Conservation (phyloP, 2,113 vertebrate genomes). For the Gymnocephalus cernua region DNA sequence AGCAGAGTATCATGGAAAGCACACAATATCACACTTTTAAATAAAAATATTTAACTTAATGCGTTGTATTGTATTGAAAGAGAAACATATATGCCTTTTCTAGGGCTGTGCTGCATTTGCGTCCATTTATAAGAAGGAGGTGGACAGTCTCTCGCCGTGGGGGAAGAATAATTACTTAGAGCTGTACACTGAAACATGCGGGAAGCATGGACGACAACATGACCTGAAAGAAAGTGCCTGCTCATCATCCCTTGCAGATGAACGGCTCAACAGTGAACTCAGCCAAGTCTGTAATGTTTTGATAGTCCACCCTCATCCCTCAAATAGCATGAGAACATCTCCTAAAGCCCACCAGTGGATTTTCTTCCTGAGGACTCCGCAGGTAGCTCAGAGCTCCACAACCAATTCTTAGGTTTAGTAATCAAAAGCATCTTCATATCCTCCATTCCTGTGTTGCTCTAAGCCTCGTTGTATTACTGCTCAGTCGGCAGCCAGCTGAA, state of each 20-base stretch:
- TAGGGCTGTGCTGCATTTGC: not conserved
- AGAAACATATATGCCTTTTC: not conserved
- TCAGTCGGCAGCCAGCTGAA: constrained; percentile 50
- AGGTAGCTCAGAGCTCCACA: constrained; percentile 54
- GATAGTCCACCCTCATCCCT: constrained; percentile 52
- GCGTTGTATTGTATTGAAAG: not conserved
- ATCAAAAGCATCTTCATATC: constrained; percentile 66
- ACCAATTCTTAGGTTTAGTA: constrained; percentile 42
- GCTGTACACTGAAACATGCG: constrained; percentile 25
- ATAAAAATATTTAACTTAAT: not conserved
- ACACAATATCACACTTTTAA: not conserved
- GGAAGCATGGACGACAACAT: constrained; percentile 20
- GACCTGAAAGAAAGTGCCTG: constrained; percentile 31
- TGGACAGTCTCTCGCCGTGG: not conserved
- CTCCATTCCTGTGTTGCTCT: constrained; percentile 33
- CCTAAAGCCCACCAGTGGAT: constrained; percentile 53
- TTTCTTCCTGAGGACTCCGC: constrained; percentile 39
- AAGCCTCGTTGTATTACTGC: constrained; percentile 43
- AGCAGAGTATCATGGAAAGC: not conserved
- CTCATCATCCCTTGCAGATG: constrained; percentile 47
- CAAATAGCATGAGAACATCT: constrained; percentile 53
- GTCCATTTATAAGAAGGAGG: not conserved
- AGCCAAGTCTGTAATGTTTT: constrained; percentile 39
- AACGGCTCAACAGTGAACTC: constrained; percentile 45
- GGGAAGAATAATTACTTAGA: not conserved